Base-by-base conservation (phyloP, 2,113 vertebrate genomes). In the Oreochromis spilurus region DNA sequence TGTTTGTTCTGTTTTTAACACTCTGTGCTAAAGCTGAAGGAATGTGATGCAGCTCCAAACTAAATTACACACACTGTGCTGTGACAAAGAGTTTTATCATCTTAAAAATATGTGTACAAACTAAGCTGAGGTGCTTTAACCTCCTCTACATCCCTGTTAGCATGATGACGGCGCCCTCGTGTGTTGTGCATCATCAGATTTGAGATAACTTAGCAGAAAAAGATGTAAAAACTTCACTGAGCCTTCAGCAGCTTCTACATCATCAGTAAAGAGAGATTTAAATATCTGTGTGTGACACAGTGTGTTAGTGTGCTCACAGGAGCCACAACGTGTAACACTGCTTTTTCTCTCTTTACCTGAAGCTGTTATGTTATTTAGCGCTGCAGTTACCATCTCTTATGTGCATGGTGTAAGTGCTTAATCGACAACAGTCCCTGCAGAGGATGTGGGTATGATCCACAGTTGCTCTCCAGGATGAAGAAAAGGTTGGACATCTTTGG, bases 291-390 rank as follows among this genome's bases (percentile, higher is more conserved):
- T 34, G 60, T 12, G 58, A 62, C 58, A 65, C 17, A n/a, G 34
- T 38, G 17, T 38, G 60, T 45, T 38, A 4, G 65, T 72, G 26
- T 45, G 38, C 21, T 45, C 65, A 45, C 65, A 24, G n/a, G 65
- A 70, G 38, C 5, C 65, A 70, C 38, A 45, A 72, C 21, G 24
- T 45, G 3, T 1, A 16, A 26, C 21, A 65, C 60, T 38, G 34
- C 34, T 38, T 65, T 38, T 13, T 65, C 34, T n/a, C 17, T n/a
- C 17, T 36, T 6, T 62, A 17, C 0, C 17, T 36, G 9, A 62
- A 36, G 31, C 9, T 36, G 0, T 62, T 62, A 3, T 62, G 58
- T 62, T 57, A 29, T 26, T 57, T 62, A 62, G 16, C 0, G 1
- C 29, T 62, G 29, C 1, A 34, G 29, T 36, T 36, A 19, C 29